These are phyloP conservation scores for Acleris emargana DNA, from an alignment of 2,888 invertebrate species.

Conservation along the genomic window DNA sequence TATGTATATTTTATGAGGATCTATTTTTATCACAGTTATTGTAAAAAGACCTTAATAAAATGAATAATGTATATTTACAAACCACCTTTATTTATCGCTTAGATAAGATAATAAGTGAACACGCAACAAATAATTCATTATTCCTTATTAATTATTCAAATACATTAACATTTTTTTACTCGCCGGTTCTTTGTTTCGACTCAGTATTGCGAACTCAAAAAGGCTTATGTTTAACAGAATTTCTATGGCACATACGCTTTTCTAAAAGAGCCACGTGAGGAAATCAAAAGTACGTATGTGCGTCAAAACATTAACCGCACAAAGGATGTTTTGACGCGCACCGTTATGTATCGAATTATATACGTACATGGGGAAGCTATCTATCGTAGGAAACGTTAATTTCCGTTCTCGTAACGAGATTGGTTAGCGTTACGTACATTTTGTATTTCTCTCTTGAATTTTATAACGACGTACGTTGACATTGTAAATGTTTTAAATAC, in stretches of 20 bases:
- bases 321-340: not conserved
- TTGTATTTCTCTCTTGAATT: slow-evolving; percentile 33
- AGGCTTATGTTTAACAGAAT: not conserved
- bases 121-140: slow-evolving; percentile 30
- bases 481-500: not conserved
- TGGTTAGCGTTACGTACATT: slow-evolving; percentile 49
- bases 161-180: slow-evolving; percentile 33
- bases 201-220: not conserved
- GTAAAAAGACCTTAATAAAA: too few species aligned
- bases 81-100: slow-evolving; percentile 4
- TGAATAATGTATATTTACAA: not conserved
- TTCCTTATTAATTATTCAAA: slow-evolving; percentile 32
- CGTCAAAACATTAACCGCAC: not conserved
- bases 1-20: too few species aligned
- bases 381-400: slow-evolving; percentile 56
- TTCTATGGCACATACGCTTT: not conserved
- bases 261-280: not conserved
- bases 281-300: not conserved
- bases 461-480: not conserved
- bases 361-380: slow-evolving; percentile 26
- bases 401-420: slow-evolving; percentile 59
- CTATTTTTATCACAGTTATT: too few species aligned
- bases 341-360: slow-evolving; percentile 23
- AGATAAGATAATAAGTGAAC: slow-evolving; percentile 23
- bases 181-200: slow-evolving; percentile 2